Base-by-base conservation (phyloP, 2,113 vertebrate species). In the Ursus arctos region DNA sequence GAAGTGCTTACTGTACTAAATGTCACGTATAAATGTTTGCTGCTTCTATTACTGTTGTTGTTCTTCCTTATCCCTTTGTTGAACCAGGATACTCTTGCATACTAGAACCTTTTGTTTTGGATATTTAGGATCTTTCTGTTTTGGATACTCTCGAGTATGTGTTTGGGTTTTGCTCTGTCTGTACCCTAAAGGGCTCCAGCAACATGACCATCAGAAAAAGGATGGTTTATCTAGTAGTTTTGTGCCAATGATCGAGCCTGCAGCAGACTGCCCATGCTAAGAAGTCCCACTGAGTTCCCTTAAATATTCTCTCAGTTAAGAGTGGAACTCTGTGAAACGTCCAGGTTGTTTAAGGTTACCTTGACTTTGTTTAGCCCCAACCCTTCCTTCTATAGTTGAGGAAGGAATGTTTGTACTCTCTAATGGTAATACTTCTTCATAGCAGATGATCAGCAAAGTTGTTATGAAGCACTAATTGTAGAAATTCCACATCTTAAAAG, bases 121-220 rank as follows among this genome's bases (percentile, higher is more conserved):
- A 76, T 82, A 77, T 94, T 76, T 91, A 76, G 33, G 43, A 74
- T 16, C 57, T 76, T 92, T 92, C 67, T 91, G 24, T 86, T 82
- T 61, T 82, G 40, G 43, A 82, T 87, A 67, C 91, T 22, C 14
- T 80, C 51, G 4, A 36, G 26, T 63, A 51, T 22, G 1, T 81
- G 40, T 67, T 88, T 87, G 82, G 13, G 10, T 87, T 87, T 93
- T 94, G 26, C 69, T 92, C 53, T 92, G n/a, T 61, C 86, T 90
- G 18, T 53, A 61, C 82, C 77, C 67, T 88, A 61, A 26, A 95
- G 31, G 88, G 47, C 72, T 81, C 53, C 36, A 94, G 28, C 49
- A 59, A 61, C 33, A n/a, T 53, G 69, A 67, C 26, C 7, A 21
- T 57, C 24, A 59, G 57, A 28, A 55, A 88, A 77, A 91, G 24